phyloP scores from a whole-genome alignment of 2,113 vertebrate genomes.

The Tragelaphus scriptus region DNA sequence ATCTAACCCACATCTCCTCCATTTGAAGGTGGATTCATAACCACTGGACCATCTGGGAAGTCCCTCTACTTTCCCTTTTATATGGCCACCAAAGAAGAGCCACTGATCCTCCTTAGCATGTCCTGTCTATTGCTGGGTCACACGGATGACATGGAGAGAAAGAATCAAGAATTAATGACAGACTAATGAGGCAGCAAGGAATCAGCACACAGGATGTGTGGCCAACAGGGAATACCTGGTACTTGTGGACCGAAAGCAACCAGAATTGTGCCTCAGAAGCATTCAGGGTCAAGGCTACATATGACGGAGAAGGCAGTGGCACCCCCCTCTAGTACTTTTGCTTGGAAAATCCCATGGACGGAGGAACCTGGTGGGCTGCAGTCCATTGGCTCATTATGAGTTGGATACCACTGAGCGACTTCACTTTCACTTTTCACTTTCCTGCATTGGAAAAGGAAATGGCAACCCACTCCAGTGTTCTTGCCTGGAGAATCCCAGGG shows the following conservation, averaged over 20 bases:
- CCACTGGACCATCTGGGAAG: background rate
- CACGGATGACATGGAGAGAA: background rate
- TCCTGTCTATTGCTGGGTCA: background rate
- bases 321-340: too few relatives aligned
- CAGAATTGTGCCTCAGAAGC: background rate
- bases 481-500: too few relatives aligned
- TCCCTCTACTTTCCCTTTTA: background rate
- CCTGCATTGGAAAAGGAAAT: too few relatives aligned
- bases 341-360: too few relatives aligned
- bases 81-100: background rate
- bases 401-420: too few relatives aligned
- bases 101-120: background rate
- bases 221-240: background rate
- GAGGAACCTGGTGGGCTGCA: too few relatives aligned
- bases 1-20: background rate
- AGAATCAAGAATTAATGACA: background rate
- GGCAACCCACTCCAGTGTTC: too few relatives aligned
- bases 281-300: background rate
- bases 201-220: background rate
- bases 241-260: background rate
- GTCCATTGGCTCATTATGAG: too few relatives aligned
- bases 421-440: too few relatives aligned
- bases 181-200: background rate
- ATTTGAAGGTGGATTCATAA: background rate
- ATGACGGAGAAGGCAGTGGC: too few relatives aligned